Conservation (phyloP, 2,113 vertebrate species). For the Eptesicus fuscus region DNA sequence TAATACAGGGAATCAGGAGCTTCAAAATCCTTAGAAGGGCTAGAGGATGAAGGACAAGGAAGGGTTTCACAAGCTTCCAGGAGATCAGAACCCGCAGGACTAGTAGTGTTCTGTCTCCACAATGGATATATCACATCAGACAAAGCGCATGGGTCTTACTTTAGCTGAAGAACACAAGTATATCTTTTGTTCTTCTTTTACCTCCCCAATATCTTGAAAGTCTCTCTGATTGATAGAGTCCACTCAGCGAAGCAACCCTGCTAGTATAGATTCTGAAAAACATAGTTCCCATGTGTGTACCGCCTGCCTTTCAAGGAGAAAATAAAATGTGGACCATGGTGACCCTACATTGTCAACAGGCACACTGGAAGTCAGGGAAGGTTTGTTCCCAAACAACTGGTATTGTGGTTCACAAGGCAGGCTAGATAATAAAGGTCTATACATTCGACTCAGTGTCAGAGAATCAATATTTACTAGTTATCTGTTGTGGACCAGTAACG, state of each 20-base stretch:
- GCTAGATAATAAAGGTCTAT: background rate
- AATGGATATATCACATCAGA: background rate
- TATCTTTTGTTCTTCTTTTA: background rate
- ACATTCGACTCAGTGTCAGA: background rate
- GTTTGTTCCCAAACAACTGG: background rate
- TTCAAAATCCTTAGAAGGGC: background rate
- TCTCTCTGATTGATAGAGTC: background rate
- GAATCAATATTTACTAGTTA: background rate
- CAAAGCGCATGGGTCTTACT: background rate
- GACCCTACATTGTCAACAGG: background rate
- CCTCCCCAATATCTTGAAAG: background rate
- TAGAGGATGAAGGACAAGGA: background rate
- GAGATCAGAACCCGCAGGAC: background rate
- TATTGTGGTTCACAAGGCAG: background rate
- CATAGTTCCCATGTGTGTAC: background rate
- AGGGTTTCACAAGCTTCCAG: background rate
- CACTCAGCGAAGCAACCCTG: background rate
- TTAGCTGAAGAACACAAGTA: background rate
- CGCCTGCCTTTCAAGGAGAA: background rate
- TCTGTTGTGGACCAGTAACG: background rate
- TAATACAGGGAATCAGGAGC: background rate
- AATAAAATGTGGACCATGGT: background rate
- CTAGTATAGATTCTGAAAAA: background rate
- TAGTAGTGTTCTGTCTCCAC: background rate
- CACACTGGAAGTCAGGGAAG: background rate